Evolutionary conservation across 2,113 vertebrate species (phyloP).

Genomic region (Ciconia stormi): DNA sequence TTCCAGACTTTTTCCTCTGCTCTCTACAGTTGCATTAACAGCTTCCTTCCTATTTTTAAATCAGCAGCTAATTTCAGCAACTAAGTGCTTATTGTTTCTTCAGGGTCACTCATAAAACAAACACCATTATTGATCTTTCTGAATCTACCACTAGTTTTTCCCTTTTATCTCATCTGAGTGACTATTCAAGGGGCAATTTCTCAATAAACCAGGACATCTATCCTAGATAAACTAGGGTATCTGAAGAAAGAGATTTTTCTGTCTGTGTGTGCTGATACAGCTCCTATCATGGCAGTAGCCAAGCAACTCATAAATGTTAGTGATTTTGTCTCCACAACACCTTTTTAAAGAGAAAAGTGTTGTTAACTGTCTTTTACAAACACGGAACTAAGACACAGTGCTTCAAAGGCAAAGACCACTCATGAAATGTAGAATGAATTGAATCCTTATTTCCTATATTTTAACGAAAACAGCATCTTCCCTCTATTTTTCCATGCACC

Average conservation of each 20-base stretch:
- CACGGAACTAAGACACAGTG: neutral
- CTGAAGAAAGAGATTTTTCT: neutral
- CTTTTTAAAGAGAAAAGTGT: neutral
- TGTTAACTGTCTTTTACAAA: constrained; percentile 20
- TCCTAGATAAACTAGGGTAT: neutral
- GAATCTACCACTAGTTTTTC: constrained; percentile 28
- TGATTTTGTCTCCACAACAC: neutral
- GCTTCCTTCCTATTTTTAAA: constrained; percentile 66
- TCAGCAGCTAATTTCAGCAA: constrained; percentile 63
- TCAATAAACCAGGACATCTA: constrained; percentile 35
- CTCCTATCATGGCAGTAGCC: neutral
- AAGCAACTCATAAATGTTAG: neutral
- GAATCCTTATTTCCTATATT: neutral
- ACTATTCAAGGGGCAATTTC: constrained; percentile 8
- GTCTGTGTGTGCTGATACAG: neutral
- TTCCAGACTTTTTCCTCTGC: constrained; percentile 8
- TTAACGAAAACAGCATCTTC: neutral
- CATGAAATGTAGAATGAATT: neutral
- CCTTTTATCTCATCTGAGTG: constrained; percentile 38
- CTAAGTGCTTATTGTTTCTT: constrained; percentile 64
- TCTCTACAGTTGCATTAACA: constrained; percentile 34
- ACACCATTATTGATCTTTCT: constrained; percentile 56
- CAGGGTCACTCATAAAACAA: constrained; percentile 63
- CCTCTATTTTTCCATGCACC: neutral
- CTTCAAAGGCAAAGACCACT: neutral